Evolutionary conservation across 2,797 vertebrate species (phyloP).

Genomic region (Pseudomugil gertrudae): DNA sequence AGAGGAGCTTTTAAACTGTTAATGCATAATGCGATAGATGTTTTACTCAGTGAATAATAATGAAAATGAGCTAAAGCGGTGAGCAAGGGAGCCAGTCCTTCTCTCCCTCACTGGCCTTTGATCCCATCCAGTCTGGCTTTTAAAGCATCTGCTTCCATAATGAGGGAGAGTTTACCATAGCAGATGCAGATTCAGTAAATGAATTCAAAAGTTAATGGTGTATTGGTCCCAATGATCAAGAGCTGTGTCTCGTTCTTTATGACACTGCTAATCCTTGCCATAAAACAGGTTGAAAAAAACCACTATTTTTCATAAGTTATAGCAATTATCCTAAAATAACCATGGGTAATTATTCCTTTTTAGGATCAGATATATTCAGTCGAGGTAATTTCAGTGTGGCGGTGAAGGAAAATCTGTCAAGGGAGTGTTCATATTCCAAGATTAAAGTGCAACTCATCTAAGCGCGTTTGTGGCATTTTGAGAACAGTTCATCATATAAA

Average conservation of each 20-base stretch:
- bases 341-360: constrained; percentile 64
- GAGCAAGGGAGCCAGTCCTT: constrained; percentile 55
- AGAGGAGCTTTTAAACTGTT: constrained; percentile 73
- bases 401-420: constrained; percentile 68
- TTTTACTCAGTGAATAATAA: constrained; percentile 72
- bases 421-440: constrained; percentile 84
- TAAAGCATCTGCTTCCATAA: constrained; percentile 80
- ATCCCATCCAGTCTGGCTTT: constrained; percentile 77
- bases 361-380: constrained; percentile 30
- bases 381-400: constrained; percentile 27
- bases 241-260: constrained; percentile 72
- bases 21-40: constrained; percentile 71
- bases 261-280: constrained; percentile 73
- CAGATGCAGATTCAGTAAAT: constrained; percentile 78
- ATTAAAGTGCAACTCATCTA: constrained; percentile 87
- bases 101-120: constrained; percentile 72
- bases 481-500: constrained; percentile 88
- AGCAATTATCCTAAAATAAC: constrained; percentile 69
- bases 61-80: constrained; percentile 74
- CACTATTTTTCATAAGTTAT: constrained; percentile 67
- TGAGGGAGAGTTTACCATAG: constrained; percentile 81
- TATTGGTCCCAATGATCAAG: constrained; percentile 84
- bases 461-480: constrained; percentile 88
- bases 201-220: constrained; percentile 81
- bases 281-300: constrained; percentile 57